A percentile compares a stretch with the other conserved stretches of the same genome.
Evolutionary conservation across 2,113 vertebrate species (phyloP).

Genomic region (Ceyx melanurus): DNA sequence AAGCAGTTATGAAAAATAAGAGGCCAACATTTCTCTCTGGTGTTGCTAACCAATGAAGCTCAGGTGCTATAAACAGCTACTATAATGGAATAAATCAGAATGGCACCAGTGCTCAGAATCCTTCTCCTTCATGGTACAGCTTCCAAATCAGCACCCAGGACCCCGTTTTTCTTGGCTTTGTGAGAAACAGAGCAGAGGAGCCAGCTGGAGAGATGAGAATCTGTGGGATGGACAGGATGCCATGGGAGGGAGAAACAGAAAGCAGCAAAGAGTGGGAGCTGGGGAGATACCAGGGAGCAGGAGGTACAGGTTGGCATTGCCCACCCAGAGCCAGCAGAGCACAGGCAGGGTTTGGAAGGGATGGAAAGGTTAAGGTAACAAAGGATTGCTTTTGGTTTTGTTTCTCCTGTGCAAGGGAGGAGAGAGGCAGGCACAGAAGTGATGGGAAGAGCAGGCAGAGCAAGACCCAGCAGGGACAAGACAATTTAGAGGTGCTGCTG

Average conservation of each 20-base stretch:
- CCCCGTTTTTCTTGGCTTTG: background rate
- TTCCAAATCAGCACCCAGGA: background rate
- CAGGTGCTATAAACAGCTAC: background rate
- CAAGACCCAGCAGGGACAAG: rapidly evolving
- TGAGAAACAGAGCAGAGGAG: background rate
- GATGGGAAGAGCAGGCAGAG: background rate
- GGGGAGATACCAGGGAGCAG: background rate
- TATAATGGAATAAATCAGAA: slow-evolving; percentile 16
- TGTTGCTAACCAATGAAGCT: background rate
- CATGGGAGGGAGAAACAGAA: background rate
- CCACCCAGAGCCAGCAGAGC: background rate
- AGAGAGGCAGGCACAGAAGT: background rate
- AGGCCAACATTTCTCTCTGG: slow-evolving; percentile 26
- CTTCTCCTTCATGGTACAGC: background rate
- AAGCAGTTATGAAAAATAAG: background rate
- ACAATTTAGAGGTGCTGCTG: rapidly evolving
- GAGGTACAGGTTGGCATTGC: background rate
- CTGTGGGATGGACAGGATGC: background rate
- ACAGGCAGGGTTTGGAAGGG: background rate
- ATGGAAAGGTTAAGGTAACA: background rate
- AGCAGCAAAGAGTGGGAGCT: background rate
- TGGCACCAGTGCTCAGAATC: background rate
- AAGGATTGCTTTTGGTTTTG: rapidly evolving
- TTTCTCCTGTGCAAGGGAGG: background rate
- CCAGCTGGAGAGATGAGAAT: background rate